Conservation (phyloP, 2,797 vertebrate species). For the Hozukius guyotensis region DNA sequence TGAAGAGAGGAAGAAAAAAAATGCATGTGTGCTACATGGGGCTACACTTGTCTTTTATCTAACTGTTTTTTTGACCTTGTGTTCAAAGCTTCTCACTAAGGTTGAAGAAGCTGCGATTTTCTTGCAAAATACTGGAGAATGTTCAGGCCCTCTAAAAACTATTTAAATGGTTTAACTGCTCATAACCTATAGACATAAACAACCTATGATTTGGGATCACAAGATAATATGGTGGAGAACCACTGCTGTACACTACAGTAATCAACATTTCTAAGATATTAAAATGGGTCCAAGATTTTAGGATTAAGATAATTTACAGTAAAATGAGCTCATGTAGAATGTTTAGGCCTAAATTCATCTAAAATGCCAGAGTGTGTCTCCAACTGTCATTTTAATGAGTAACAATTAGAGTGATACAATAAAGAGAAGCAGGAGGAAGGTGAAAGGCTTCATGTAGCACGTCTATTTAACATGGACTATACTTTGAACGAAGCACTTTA, state of each 20-base stretch:
- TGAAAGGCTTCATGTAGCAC: background rate
- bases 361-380: background rate
- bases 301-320: background rate
- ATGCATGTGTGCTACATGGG: background rate
- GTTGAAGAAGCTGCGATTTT: background rate
- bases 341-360: background rate
- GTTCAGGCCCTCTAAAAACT: background rate
- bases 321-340: background rate
- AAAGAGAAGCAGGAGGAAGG: background rate
- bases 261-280: background rate
- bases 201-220: too few species aligned
- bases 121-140: background rate
- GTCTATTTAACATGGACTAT: background rate
- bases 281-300: background rate
- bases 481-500: background rate
- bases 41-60: background rate
- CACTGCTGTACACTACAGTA: background rate
- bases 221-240: too few species aligned
- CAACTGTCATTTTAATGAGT: slow-evolving; percentile 32
- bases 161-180: background rate
- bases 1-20: background rate
- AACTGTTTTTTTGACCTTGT: background rate
- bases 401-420: slow-evolving; percentile 11
- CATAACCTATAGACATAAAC: background rate
- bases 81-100: background rate